These are phyloP conservation scores for Harpegnathos saltator DNA, from an alignment of 1,140 invertebrate species.

Conservation along the genomic window DNA sequence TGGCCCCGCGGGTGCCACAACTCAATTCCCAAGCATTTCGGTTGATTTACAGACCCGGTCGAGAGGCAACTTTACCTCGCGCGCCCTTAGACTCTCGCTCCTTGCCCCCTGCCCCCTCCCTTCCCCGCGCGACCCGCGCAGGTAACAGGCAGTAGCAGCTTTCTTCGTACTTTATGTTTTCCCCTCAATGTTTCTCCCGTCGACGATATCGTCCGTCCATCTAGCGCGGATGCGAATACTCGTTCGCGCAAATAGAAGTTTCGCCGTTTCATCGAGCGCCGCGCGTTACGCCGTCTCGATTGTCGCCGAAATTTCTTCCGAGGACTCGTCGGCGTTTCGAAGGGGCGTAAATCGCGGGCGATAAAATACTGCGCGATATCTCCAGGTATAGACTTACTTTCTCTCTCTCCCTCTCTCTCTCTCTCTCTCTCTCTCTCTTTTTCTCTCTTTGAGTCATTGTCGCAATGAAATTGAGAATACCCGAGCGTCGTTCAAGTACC, in stretches of 20 bases:
- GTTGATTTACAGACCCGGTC: conserved; percentile 76
- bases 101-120: background rate
- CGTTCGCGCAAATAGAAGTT: background rate
- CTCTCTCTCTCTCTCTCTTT: too few species aligned
- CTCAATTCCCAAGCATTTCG: conserved; percentile 78
- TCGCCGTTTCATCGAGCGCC: background rate
- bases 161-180: conserved; percentile 25
- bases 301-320: background rate
- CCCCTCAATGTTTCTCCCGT: conserved; percentile 17
- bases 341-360: background rate
- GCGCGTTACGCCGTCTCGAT: background rate
- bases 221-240: background rate
- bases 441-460: background rate
- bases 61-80: conserved; percentile 65
- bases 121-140: too few species aligned
- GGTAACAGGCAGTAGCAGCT: background rate
- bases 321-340: background rate
- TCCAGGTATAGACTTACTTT: background rate
- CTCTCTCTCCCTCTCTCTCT: too few species aligned
- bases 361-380: background rate
- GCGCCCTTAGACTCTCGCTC: background rate
- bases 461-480: too few species aligned
- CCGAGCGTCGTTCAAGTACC: too few species aligned
- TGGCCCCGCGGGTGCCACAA: conserved; percentile 77
- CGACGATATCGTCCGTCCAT: conserved; percentile 31